Conservation (phyloP, 1,140 invertebrate genomes). For the Aplysia californica region DNA sequence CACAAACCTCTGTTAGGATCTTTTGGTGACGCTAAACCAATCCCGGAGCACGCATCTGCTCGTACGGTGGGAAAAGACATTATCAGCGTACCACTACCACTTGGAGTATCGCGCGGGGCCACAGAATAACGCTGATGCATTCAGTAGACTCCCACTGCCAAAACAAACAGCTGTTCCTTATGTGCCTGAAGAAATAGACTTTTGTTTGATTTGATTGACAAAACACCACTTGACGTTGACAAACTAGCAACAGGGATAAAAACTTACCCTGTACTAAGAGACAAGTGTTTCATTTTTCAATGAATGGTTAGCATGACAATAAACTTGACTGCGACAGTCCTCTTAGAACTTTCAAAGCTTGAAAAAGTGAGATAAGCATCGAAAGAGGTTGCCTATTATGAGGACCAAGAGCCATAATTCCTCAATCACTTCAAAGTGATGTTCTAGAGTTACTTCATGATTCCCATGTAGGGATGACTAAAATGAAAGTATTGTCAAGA, state of each 20-base stretch:
- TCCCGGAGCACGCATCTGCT: not conserved
- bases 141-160: not conserved
- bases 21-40: not conserved
- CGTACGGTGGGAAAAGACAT: not conserved
- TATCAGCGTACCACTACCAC: not conserved
- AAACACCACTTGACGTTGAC: not conserved
- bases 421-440: too few relatives aligned
- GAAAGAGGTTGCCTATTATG: too few relatives aligned
- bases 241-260: not conserved
- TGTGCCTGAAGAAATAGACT: not conserved
- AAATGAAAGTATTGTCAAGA: too few relatives aligned
- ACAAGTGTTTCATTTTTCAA: not conserved
- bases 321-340: too few relatives aligned
- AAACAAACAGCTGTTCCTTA: not conserved
- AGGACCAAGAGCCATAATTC: too few relatives aligned
- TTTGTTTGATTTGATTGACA: not conserved
- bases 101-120: not conserved
- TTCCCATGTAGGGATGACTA: too few relatives aligned
- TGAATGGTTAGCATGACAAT: not conserved
- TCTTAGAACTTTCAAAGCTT: too few relatives aligned
- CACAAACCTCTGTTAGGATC: not conserved
- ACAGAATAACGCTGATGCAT: not conserved
- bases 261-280: not conserved
- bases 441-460: too few relatives aligned
- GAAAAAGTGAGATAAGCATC: too few relatives aligned